A percentile compares a stretch with the other conserved stretches of the same genome.
These are phyloP conservation scores for Stichodactyla helianthus DNA, from an alignment of 64 coral and sea anemone genomes.

Conservation along the genomic window DNA sequence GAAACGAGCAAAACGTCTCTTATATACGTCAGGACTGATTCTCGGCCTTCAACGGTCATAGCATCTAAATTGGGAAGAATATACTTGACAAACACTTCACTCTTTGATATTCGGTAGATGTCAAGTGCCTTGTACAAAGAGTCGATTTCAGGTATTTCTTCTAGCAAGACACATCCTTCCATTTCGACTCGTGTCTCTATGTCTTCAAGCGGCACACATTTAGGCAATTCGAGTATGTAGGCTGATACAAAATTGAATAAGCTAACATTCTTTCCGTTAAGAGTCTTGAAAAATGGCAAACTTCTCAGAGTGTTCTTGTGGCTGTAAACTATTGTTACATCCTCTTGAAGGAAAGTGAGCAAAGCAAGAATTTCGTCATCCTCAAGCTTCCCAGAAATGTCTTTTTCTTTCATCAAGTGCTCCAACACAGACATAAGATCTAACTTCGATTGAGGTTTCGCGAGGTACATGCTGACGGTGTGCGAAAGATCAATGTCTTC, in stretches of 20 bases:
- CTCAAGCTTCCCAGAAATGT: constrained; percentile 39
- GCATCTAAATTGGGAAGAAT: constrained; percentile 75
- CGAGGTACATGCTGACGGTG: constrained; percentile 55
- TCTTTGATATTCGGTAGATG: constrained; percentile 63
- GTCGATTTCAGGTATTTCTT: constrained; percentile 68
- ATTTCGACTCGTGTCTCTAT: constrained; percentile 63
- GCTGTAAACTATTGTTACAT: constrained; percentile 80
- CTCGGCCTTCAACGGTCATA: constrained; percentile 39
- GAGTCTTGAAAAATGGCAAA: constrained; percentile 70
- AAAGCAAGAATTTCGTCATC: constrained; percentile 61
- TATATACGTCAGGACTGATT: constrained; percentile 57
- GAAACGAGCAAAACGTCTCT: constrained; percentile 59
- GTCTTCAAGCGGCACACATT: constrained; percentile 46
- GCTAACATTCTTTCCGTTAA: constrained; percentile 56
- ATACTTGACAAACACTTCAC: constrained; percentile 87
- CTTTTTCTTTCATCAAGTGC: constrained; percentile 55
- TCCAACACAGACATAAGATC: constrained; percentile 68
- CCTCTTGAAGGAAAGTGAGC: constrained; percentile 80
- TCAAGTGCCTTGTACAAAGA: constrained; percentile 69
- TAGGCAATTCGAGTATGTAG: constrained; percentile 52
- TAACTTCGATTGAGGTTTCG: constrained; percentile 60
- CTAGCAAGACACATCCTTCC: constrained; percentile 68
- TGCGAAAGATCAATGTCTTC: constrained; percentile 46
- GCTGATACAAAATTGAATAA: constrained; percentile 49
- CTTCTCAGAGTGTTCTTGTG: constrained; percentile 56